Conservation (phyloP, 2,888 invertebrate species). For the Lasioglossum morio region DNA sequence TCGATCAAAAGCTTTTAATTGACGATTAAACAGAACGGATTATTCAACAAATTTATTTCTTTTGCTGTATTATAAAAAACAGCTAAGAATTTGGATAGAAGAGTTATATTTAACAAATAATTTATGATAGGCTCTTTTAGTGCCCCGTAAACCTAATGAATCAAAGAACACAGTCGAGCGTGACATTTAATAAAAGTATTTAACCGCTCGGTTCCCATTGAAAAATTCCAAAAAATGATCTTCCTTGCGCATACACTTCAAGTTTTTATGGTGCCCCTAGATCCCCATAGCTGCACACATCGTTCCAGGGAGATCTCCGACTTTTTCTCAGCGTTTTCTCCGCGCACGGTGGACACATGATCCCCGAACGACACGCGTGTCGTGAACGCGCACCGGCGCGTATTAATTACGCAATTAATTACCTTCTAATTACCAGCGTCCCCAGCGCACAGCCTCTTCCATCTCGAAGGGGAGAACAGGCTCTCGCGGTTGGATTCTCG, state of each 20-base stretch:
- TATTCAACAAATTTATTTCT: no score
- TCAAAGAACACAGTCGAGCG: no score
- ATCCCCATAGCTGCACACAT: background rate
- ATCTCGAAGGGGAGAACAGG: slow-evolving; percentile 34
- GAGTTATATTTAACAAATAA: no score
- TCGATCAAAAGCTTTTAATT: no score
- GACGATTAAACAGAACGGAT: no score
- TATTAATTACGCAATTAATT: slow-evolving; percentile 82
- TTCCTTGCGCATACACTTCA: background rate
- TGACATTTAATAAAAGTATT: background rate
- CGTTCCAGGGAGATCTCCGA: background rate
- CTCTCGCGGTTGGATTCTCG: slow-evolving; percentile 43
- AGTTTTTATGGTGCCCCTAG: background rate
- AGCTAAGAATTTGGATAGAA: no score
- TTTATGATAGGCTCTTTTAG: no score
- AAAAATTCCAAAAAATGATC: background rate
- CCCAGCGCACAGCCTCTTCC: slow-evolving; percentile 57
- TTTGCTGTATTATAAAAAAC: no score
- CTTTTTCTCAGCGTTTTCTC: background rate
- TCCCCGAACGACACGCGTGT: slow-evolving; percentile 60
- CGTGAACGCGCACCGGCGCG: slow-evolving; percentile 63
- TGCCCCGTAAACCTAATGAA: no score
- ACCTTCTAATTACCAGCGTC: slow-evolving; percentile 80
- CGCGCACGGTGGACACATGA: slow-evolving; percentile 57
- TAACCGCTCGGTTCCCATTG: background rate